Percentiles rank a stretch among this genome's conserved stretches.
phyloP scores from a whole-genome alignment of 2,888 invertebrate species.

The Melanophora roralis region DNA sequence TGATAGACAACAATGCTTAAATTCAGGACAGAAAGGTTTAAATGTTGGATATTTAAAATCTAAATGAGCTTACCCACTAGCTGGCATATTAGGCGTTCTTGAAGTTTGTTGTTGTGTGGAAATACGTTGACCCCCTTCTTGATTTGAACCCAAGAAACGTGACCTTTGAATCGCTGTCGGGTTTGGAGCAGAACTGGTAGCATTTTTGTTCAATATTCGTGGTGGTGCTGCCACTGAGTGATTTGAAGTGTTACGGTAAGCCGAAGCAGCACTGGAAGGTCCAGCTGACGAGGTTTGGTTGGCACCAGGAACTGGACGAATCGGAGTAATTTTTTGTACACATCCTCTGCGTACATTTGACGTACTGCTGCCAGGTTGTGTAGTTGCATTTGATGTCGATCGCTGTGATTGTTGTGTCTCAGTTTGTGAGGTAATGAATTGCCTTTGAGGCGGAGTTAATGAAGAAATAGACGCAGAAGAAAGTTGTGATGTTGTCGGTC shows the following conservation, averaged over 20 bases:
- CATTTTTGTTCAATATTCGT: slow-evolving; percentile 59
- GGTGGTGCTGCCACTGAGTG: slow-evolving; percentile 37
- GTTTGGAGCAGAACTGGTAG: slow-evolving; percentile 8
- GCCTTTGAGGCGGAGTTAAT: slow-evolving; percentile 42
- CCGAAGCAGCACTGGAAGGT: not conserved
- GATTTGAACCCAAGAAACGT: slow-evolving; percentile 39
- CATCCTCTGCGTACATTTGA: slow-evolving; percentile 73
- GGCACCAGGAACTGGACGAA: slow-evolving; percentile 76
- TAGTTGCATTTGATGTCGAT: not conserved
- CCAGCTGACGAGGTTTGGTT: slow-evolving; percentile 16
- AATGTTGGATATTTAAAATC: too few relatives aligned
- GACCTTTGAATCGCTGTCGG: slow-evolving; percentile 41
- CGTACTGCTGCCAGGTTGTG: slow-evolving; percentile 71
- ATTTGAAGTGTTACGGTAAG: slow-evolving; percentile 42
- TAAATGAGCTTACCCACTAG: slow-evolving; percentile 68
- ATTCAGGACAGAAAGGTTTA: too few relatives aligned
- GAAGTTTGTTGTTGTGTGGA: slow-evolving; percentile 61
- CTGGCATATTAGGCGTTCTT: slow-evolving; percentile 55
- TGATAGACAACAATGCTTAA: too few relatives aligned
- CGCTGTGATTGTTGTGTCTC: slow-evolving; percentile 13
- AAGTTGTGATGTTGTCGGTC: slow-evolving; percentile 37
- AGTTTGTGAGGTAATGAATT: slow-evolving; percentile 39
- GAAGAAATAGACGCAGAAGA: slow-evolving; percentile 31
- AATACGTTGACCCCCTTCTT: slow-evolving; percentile 53
- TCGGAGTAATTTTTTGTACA: slow-evolving; percentile 74